A percentile compares a stretch with the other conserved stretches of the same genome.
Evolutionary conservation across 2,797 vertebrate species (phyloP).

Genomic region (Bovichtus diacanthus): DNA sequence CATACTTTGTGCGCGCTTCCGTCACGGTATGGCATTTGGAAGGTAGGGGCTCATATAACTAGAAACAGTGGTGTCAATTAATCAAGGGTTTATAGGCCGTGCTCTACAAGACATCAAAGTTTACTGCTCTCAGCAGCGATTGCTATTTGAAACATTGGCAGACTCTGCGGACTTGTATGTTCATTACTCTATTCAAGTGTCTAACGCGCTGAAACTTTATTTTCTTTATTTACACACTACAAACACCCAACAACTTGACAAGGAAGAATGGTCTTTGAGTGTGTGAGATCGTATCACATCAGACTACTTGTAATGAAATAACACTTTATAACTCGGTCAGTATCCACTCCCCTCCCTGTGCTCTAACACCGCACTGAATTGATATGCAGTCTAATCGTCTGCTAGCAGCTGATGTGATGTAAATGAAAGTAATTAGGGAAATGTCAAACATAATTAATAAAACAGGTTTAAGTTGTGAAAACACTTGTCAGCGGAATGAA

Average conservation of each 20-base stretch:
- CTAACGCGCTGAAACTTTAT: conserved; percentile 41
- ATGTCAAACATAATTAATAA: conserved; percentile 96
- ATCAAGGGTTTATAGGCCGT: conserved; percentile 78
- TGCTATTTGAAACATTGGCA: conserved; percentile 57
- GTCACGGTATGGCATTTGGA: conserved; percentile 67
- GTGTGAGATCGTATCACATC: conserved; percentile 42
- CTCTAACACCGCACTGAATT: conserved; percentile 82
- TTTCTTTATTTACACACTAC: conserved; percentile 55
- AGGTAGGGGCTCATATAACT: conserved; percentile 68
- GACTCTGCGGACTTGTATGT: conserved; percentile 26
- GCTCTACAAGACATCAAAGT: conserved; percentile 61
- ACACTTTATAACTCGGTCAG: conserved; percentile 49
- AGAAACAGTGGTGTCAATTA: conserved; percentile 83
- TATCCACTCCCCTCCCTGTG: conserved; percentile 57
- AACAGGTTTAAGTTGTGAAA: conserved; percentile 94
- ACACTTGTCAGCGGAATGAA: conserved; percentile 96
- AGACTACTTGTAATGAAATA: conserved; percentile 58
- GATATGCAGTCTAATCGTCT: conserved; percentile 92
- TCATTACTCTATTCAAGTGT: conserved; percentile 58
- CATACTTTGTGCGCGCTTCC: conserved; percentile 65
- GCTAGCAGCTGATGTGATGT: conserved; percentile 95
- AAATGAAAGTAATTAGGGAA: conserved; percentile 97
- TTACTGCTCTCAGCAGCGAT: conserved; percentile 65
- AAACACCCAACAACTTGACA: conserved; percentile 28
- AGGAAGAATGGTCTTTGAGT: conserved; percentile 9